These are phyloP conservation scores for Pterocles orientalis DNA, from an alignment of 2,113 vertebrate species.

Conservation along the genomic window DNA sequence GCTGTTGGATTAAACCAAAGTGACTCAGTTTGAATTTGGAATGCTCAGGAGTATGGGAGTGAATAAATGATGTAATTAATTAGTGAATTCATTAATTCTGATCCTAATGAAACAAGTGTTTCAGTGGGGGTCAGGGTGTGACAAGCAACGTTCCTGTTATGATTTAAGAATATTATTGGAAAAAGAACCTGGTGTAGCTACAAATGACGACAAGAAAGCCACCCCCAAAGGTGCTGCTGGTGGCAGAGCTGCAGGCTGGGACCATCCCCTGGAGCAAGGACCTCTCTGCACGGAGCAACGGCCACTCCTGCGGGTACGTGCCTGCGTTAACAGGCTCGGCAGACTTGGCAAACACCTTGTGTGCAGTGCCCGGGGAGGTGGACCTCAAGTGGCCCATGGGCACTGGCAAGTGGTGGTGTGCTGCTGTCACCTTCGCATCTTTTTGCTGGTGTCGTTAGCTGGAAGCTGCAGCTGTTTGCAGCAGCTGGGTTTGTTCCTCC, in stretches of 20 bases:
- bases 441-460: not conserved
- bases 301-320: too few species aligned
- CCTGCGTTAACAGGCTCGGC: too few species aligned
- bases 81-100: not conserved
- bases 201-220: too few species aligned
- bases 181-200: too few species aligned
- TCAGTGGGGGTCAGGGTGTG: not conserved
- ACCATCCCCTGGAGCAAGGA: too few species aligned
- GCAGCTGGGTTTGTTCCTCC: not conserved
- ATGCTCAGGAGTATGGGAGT: not conserved
- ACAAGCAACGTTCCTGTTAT: not conserved
- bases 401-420: rapidly evolving
- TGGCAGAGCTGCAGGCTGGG: too few species aligned
- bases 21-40: not conserved
- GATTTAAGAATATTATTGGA: too few species aligned
- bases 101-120: not conserved
- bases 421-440: not conserved
- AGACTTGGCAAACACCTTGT: too few species aligned
- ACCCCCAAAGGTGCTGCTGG: too few species aligned
- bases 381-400: not conserved
- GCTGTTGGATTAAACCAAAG: not conserved
- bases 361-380: not conserved
- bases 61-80: not conserved
- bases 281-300: too few species aligned
- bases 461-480: not conserved